Percentiles rank a stretch among this genome's conserved stretches.
Evolutionary conservation across 2,888 invertebrate species (phyloP).

Genomic region (Athrips mouffetella): DNA sequence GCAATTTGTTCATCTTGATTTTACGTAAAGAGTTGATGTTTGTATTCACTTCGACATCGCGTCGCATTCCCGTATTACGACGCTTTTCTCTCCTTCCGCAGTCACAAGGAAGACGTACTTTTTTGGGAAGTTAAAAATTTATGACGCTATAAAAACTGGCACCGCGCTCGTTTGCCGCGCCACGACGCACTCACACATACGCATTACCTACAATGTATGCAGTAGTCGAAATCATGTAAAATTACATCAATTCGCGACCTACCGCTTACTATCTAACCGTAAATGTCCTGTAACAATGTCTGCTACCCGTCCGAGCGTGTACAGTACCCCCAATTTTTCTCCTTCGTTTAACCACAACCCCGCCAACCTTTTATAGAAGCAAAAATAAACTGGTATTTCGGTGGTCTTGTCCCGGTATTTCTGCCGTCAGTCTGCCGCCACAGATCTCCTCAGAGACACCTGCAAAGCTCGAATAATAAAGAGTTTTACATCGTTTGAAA

Average conservation of each 20-base stretch:
- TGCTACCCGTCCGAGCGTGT: slow-evolving; percentile 1
- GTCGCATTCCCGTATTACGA: slow-evolving; percentile 35
- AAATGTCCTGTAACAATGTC: background rate
- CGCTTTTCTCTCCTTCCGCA: slow-evolving; percentile 43
- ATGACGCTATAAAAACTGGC: slow-evolving; percentile 65
- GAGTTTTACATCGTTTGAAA: slow-evolving; percentile 74
- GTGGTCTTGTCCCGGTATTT: slow-evolving; percentile 36
- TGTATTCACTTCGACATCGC: slow-evolving; percentile 40
- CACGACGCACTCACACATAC: slow-evolving; percentile 45
- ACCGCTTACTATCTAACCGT: background rate
- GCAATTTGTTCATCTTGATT: slow-evolving; percentile 3
- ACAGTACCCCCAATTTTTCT: slow-evolving; percentile 17
- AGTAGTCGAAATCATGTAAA: slow-evolving; percentile 8
- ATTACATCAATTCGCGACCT: background rate
- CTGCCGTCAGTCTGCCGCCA: slow-evolving; percentile 50
- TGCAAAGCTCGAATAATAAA: slow-evolving; percentile 74
- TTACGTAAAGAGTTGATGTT: slow-evolving; percentile 10
- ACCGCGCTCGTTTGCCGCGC: slow-evolving; percentile 53
- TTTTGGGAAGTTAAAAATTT: slow-evolving; percentile 71
- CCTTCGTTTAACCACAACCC: slow-evolving; percentile 27
- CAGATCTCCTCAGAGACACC: slow-evolving; percentile 68
- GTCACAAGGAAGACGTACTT: slow-evolving; percentile 52
- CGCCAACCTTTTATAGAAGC: slow-evolving; percentile 21
- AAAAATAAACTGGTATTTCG: slow-evolving; percentile 46
- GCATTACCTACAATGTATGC: slow-evolving; percentile 55